Base-by-base conservation (phyloP, 1,140 invertebrate genomes). In the Hyposmocoma kahamanoa region DNA sequence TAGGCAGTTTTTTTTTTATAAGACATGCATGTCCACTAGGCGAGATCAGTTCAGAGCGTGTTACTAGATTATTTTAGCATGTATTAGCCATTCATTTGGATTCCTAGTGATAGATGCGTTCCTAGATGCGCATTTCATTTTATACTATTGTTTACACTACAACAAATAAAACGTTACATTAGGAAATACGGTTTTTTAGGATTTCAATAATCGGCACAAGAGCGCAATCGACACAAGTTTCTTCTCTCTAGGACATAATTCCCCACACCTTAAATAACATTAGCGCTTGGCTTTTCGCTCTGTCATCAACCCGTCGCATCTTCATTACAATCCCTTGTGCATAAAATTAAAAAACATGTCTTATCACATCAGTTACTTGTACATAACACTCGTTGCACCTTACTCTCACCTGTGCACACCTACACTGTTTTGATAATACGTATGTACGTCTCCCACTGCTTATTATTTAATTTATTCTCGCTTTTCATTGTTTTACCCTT, bases 71-170 rank as follows among this genome's bases (percentile, higher is more conserved):
- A 58, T 59, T 46, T 50, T 50, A 60, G 62, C 64, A 72, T 72
- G 64, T 59, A 22, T 48, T 43, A 48, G 46, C 17, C n/a, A n/a
- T n/a, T n/a, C n/a, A n/a, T n/a, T n/a, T n/a, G n/a, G n/a, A n/a
- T n/a, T n/a, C n/a, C n/a, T n/a, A 45, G 50, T 42, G 36, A 54
- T 22, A 34, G 21, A 53, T 44, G 3, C 11, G 53, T 59, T 21
- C 49, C 62, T 76, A 66, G 64, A 74, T 80, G 80, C 80, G 80
- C 80, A 84, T 84, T 84, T 84, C 80, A 84, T 84, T 82, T 79
- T 53, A 56, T 57, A 46, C 46, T 32, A n/a, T n/a, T n/a, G n/a
- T n/a, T n/a, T n/a, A n/a, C n/a, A 30, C 24, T 44, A 55, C 50
- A 44, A 49, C 39, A 42, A 5, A 6, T n/a, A n/a, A n/a, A n/a